Base-by-base conservation (phyloP, 2,797 vertebrate genomes). In the Halcyon chelicuti region DNA sequence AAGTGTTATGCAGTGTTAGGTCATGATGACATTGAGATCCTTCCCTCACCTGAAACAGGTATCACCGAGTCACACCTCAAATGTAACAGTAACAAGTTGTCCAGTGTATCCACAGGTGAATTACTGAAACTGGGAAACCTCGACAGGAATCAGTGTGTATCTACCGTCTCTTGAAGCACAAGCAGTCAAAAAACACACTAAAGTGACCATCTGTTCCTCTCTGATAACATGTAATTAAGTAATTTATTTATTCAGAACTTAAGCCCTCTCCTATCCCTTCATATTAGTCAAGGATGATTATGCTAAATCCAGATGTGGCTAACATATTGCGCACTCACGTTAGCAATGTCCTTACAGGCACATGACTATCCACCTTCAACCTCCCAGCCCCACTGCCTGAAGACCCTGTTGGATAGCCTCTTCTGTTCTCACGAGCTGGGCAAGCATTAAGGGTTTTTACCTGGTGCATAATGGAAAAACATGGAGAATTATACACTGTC, bases 141-240 rank as follows among this genome's bases (percentile, higher is more conserved):
- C 29, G 71, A 54, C 40, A 49, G 51, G 23, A 72, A 81, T 89
- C 88, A 89, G 42, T 12, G 14, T 72, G 71, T 88, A 85, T 76
- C 65, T 85, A 67, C 68, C 61, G 52, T 91, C 70, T 70, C 62
- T 68, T 88, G 47, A 66, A 98, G 84, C 77, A 51, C 11, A 94
- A 96, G 92, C 90, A 96, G 39, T 58, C 92, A 86, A 86, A 88
- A 96, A 96, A 86, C 72, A 77, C 72, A 76, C 86, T 97, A 90
- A 96, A 94, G 90, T 97, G 96, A 96, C 97, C 97, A 98, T 98
- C 97, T 97, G 96, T 93, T 98, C 93, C 89, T 95, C 95, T 96
- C 92, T 51, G 79, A 97, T 97, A 97, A 97, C 91, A 91, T 77
- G 78, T 96, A 97, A 97, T 97, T 95, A 98, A 97, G 87, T 96